Percentiles rank a stretch among this genome's conserved stretches.
Conservation (phyloP, 1,140 invertebrate species). For the Sycophaga agraensis region DNA sequence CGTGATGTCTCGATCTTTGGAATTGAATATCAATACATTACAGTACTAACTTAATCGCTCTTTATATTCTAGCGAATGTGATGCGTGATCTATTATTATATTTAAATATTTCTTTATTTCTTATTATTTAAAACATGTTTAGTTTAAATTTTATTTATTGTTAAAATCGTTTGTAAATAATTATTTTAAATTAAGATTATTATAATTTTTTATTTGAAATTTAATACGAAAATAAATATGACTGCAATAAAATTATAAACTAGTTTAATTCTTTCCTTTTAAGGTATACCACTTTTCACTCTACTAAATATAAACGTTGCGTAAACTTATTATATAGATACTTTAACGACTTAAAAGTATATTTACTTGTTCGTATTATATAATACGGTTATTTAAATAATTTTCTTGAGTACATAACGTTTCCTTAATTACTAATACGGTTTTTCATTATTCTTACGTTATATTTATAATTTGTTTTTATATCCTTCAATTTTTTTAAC, state of each 20-base stretch:
- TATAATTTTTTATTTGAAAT: slow-evolving; percentile 29
- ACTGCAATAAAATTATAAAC: not conserved
- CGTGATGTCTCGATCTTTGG: not conserved
- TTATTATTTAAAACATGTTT: not conserved
- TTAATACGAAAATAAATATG: not conserved
- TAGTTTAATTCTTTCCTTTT: no score
- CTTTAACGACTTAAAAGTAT: no score
- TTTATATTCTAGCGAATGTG: slow-evolving; percentile 15
- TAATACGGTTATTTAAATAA: no score
- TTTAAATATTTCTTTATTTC: slow-evolving; percentile 5
- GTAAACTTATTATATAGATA: no score
- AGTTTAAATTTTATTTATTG: slow-evolving; percentile 1
- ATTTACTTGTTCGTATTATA: no score
- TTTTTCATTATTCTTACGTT: no score
- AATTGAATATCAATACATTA: slow-evolving; percentile 8
- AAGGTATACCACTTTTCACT: no score
- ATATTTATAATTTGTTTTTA: no score
- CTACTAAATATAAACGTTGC: no score
- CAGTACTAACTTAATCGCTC: slow-evolving; percentile 9
- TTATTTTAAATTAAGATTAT: slow-evolving; percentile 4
- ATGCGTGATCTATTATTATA: not conserved
- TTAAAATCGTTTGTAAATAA: slow-evolving; percentile 6
- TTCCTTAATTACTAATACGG: no score
- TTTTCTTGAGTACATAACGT: no score
- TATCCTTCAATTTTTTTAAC: no score